phyloP scores from a whole-genome alignment of 2,113 vertebrate genomes.

The Anoura caudifer region DNA sequence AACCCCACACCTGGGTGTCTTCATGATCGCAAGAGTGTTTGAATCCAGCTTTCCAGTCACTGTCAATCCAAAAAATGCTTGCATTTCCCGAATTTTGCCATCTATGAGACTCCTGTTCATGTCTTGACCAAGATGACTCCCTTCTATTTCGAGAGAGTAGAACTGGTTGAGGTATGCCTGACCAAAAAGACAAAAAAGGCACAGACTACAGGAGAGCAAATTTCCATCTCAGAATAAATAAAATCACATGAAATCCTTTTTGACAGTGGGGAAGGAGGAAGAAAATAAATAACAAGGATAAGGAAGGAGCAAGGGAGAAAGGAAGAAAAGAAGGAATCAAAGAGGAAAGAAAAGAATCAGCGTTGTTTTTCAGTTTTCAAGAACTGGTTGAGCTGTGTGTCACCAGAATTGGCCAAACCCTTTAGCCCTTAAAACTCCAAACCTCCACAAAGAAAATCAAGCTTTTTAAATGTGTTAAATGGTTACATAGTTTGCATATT shows the following conservation, averaged over 20 bases:
- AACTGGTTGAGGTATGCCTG: constrained; percentile 81
- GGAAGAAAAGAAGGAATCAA: neutral
- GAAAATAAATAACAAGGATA: neutral
- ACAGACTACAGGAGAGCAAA: neutral
- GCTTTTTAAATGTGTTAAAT: neutral
- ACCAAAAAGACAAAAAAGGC: neutral
- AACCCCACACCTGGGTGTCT: constrained; percentile 81
- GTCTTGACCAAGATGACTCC: constrained; percentile 72
- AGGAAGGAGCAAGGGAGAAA: neutral
- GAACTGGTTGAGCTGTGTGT: neutral
- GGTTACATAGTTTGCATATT: neutral
- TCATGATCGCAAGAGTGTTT: constrained; percentile 80
- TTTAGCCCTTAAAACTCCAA: neutral
- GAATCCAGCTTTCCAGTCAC: constrained; percentile 80
- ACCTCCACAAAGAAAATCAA: neutral
- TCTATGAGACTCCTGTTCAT: constrained; percentile 43
- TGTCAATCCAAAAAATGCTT: constrained; percentile 81
- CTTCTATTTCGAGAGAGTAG: constrained; percentile 76
- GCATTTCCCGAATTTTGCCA: constrained; percentile 82
- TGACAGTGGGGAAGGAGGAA: neutral
- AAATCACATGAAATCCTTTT: neutral
- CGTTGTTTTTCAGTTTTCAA: neutral
- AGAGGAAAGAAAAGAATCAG: neutral
- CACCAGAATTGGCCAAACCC: neutral
- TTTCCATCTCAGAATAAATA: neutral